Base-by-base conservation (phyloP, 23 tunicate species). In the Trididemnum nubilum region DNA sequence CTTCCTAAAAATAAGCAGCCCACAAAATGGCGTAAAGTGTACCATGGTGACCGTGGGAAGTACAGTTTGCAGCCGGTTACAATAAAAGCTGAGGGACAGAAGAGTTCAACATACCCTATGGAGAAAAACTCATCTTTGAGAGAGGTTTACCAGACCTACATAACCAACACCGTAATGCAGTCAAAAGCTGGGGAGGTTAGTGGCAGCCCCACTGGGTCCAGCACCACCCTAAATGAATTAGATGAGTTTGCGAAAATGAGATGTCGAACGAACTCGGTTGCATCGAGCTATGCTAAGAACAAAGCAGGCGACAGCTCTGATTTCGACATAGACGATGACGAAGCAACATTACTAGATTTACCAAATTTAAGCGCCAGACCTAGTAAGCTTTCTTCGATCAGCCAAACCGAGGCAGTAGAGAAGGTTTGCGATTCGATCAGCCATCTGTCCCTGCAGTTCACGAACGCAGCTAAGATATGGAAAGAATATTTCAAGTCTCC, bases 31-130 rank as follows among this genome's bases (percentile, higher is more conserved):
- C 32, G 60, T 37, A 83, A 73, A 61, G 81, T 72, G 12, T 73
- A 83, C 26, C 71, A 83, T 26, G 87, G 87, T 28, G 36, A 60
- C 59, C 72, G 78, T 1, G 87, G 81, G 34, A 83, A 82, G 83
- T 81, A 36, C 29, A 82, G 66, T 28, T 65, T 64, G 71, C 61
- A 23, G 5, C 25, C 67, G 22, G 29, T 61, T 12, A 22, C 18
- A 61, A n/a, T 12, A 12, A 22, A 61, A n/a, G 25, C 18, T 23
- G 39, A 76, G 23, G 31, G 35, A 76, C 21, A 52, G 33, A 30
- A 38, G 39, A 52, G 81, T 29, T 77, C 81, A 22, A 77, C 81
- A 9, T 57, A 52, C 19, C 81, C 81, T 5, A 18, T 73, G 23
- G 81, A n/a, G 5, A 57, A 77, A 67, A 77, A 77, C 5, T 51